Evolutionary conservation across 2,797 vertebrate genomes (phyloP).

Genomic region (Tolypeutes matacus): DNA sequence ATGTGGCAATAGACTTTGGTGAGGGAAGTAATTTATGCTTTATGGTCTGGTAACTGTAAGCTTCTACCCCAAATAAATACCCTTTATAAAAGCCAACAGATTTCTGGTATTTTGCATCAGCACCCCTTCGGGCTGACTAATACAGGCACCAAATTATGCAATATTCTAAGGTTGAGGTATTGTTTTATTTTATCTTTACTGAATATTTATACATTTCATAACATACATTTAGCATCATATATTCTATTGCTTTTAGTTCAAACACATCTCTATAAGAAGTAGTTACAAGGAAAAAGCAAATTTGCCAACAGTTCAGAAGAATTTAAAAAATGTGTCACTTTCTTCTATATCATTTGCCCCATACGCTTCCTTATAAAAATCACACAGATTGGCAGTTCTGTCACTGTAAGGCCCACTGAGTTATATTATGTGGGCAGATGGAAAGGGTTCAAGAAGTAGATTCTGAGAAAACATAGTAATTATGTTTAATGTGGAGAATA

Average conservation of each 20-base stretch:
- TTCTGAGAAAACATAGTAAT: neutral
- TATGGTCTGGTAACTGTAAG: too few relatives aligned
- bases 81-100: too few relatives aligned
- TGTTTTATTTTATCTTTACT: constrained; percentile 61
- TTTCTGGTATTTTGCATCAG: too few relatives aligned
- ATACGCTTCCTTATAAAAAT: neutral
- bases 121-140: too few relatives aligned
- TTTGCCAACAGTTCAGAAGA: neutral
- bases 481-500: neutral
- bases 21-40: too few relatives aligned
- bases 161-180: constrained; percentile 21
- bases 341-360: neutral
- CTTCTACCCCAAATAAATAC: too few relatives aligned
- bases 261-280: constrained; percentile 15
- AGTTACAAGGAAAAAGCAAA: constrained; percentile 45
- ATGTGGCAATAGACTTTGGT: too few relatives aligned
- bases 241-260: constrained; percentile 52
- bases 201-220: constrained; percentile 52
- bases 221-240: constrained; percentile 3
- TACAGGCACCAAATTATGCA: constrained; percentile 8
- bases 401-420: neutral
- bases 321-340: neutral
- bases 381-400: neutral
- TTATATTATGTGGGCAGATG: neutral
- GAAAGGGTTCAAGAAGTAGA: neutral